These are phyloP conservation scores for Amphiprion clarkii DNA, from an alignment of 2,797 vertebrate species.

Conservation along the genomic window DNA sequence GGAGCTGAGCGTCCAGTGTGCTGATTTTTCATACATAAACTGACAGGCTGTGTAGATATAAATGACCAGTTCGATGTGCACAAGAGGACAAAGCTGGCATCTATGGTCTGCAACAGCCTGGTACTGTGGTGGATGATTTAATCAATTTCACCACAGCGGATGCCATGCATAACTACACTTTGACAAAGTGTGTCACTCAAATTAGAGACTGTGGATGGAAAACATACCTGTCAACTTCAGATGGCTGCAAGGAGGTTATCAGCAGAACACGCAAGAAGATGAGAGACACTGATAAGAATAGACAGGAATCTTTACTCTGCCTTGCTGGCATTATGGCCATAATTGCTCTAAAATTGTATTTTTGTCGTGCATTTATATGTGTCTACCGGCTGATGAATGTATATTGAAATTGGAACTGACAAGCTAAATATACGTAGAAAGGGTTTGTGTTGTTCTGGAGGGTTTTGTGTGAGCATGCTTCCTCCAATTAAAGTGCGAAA, in stretches of 20 bases:
- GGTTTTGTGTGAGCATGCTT: slow-evolving; percentile 18
- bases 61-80: slow-evolving; percentile 14
- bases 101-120: slow-evolving; percentile 16
- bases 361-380: slow-evolving; percentile 36
- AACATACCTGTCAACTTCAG: slow-evolving; percentile 36
- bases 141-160: slow-evolving; percentile 24
- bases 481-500: slow-evolving; percentile 10
- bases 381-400: slow-evolving; percentile 56
- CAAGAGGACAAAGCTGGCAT: slow-evolving; percentile 18
- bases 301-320: slow-evolving; percentile 37
- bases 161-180: slow-evolving; percentile 25
- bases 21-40: slow-evolving; percentile 11
- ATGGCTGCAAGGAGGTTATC: slow-evolving; percentile 35
- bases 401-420: slow-evolving; percentile 53
- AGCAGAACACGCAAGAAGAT: slow-evolving; percentile 9
- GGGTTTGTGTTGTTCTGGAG: background rate
- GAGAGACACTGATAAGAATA: slow-evolving; percentile 43
- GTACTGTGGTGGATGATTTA: slow-evolving; percentile 31
- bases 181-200: slow-evolving; percentile 38
- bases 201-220: slow-evolving; percentile 31
- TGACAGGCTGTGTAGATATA: background rate
- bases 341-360: slow-evolving; percentile 54
- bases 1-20: slow-evolving; percentile 1
- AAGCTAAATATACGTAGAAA: slow-evolving; percentile 40
- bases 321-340: slow-evolving; percentile 40